Percentiles rank a stretch among this genome's conserved stretches.
phyloP scores from a whole-genome alignment of 1,140 invertebrate genomes.

The Aphidius gifuensis region DNA sequence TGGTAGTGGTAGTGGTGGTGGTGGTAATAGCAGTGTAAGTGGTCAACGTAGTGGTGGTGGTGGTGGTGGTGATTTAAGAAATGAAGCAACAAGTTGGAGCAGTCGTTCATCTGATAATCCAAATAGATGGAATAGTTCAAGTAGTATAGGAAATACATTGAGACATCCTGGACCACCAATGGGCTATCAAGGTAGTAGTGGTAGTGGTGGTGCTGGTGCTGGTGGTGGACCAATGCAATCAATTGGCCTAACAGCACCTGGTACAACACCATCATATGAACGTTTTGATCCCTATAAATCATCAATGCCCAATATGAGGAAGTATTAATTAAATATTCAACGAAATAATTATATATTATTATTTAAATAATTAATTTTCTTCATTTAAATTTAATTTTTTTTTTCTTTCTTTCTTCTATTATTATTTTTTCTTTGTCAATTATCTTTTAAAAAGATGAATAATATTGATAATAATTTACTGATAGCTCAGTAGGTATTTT shows the following conservation, averaged over 20 bases:
- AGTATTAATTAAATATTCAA: conserved; percentile 38
- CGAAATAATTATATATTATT: not conserved
- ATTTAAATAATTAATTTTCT: not conserved
- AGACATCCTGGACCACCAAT: conserved; percentile 50
- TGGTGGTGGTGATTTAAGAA: conserved; percentile 41
- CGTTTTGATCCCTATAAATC: conserved; percentile 52
- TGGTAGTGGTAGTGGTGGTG: not conserved
- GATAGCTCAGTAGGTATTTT: conserved; percentile 1
- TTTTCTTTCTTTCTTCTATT: too few relatives aligned
- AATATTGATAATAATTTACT: not conserved
- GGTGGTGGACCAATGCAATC: conserved; percentile 45
- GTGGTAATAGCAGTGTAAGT: conserved; percentile 22
- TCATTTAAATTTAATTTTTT: too few relatives aligned
- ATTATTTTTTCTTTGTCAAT: not conserved
- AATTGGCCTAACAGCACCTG: conserved; percentile 45
- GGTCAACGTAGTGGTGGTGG: conserved; percentile 35
- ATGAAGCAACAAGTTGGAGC: conserved; percentile 49
- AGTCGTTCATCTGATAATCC: conserved; percentile 48
- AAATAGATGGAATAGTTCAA: conserved; percentile 52
- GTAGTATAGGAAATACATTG: conserved; percentile 47
- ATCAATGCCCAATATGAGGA: conserved; percentile 50
- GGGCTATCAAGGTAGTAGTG: conserved; percentile 35
- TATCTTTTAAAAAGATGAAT: not conserved
- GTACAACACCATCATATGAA: conserved; percentile 46
- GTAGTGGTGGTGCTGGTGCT: too few relatives aligned